Evolutionary conservation across 2,888 invertebrate genomes (phyloP), one percentile per base, ranked within the genome.

Genomic region (Caenorhabditis zanzibari): DNA sequence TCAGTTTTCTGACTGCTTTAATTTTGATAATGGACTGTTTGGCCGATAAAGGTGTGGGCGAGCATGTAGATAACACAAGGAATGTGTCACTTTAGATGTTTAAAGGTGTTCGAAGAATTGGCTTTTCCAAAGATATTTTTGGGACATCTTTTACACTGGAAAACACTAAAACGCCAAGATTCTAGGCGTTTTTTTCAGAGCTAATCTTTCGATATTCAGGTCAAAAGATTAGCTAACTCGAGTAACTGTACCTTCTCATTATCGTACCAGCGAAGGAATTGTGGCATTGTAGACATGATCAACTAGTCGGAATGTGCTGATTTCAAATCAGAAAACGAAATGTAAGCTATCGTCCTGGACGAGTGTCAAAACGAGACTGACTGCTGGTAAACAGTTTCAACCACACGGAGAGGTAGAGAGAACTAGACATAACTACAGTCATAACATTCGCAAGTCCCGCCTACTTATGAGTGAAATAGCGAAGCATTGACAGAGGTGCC

Each of bases 221-320:
- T 52, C 52, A 52, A 24, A 6, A 52, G 22, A 22, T 10, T 2
- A 9, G 4, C 9, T 22, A 22, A 22, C n/a, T 16, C 28, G 0
- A 35, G 16, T 12, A 24, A 61, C 26, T 63, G 41, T 58, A 86
- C 86, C 82, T 86, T 86, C 44, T 79, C 72, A 41, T 82, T 71
- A 35, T 84, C 84, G 63, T 84, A 84, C 86, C 86, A 86, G 54
- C 81, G 80, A 22, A 86, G 74, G 64, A 82, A 74, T 24, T 80
- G 59, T 5, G 83, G 83, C 38, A 38, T 38, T 28, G 81, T 59
- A 41, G 77, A 66, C 64, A 35, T 77, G 32, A n/a, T 41, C 58
- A 28, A 24, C 19, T 19, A 47, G 54, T 14, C 41, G 26, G 63
- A 63, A 49, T 56, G 71, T 47, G 52, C 52, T 47, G 63, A 26